These are phyloP conservation scores for Protomyctophum bolini DNA, from an alignment of 2,113 vertebrate species.

Conservation along the genomic window DNA sequence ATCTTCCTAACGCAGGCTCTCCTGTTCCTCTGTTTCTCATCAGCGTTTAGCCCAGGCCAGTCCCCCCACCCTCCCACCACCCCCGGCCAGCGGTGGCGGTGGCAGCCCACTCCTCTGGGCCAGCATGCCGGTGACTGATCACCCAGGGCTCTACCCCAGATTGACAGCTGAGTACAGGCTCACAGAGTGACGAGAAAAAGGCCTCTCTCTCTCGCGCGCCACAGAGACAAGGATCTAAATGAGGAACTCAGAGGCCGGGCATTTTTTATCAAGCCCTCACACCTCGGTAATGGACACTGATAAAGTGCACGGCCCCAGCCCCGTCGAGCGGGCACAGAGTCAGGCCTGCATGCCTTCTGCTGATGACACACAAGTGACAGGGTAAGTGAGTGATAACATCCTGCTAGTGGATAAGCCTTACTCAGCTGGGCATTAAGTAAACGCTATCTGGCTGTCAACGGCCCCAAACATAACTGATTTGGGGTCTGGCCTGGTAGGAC, in stretches of 20 bases:
- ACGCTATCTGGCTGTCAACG: constrained; percentile 48
- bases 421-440: constrained; percentile 60
- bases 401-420: constrained; percentile 55
- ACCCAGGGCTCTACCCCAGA: constrained; percentile 62
- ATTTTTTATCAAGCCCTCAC: constrained; percentile 68
- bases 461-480: constrained; percentile 57
- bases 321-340: constrained; percentile 30
- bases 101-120: too few relatives aligned
- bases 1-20: constrained; percentile 59
- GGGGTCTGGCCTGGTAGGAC: constrained; percentile 37
- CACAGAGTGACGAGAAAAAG: constrained; percentile 72
- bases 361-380: constrained; percentile 70
- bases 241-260: neutral
- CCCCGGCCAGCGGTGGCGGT: too few relatives aligned
- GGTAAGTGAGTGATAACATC: constrained; percentile 71
- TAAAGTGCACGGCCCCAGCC: constrained; percentile 41
- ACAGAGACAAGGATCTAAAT: constrained; percentile 65
- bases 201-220: constrained; percentile 20
- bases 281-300: constrained; percentile 68
- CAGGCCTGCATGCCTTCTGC: constrained; percentile 18
- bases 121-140: constrained; percentile 60
- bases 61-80: neutral
- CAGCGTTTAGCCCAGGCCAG: constrained; percentile 61
- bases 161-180: constrained; percentile 66
- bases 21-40: constrained; percentile 75